Percentiles rank a stretch among this genome's conserved stretches.
Evolutionary conservation across 2,797 vertebrate genomes (phyloP).

Genomic region (Microctenopoma steveboyesi): DNA sequence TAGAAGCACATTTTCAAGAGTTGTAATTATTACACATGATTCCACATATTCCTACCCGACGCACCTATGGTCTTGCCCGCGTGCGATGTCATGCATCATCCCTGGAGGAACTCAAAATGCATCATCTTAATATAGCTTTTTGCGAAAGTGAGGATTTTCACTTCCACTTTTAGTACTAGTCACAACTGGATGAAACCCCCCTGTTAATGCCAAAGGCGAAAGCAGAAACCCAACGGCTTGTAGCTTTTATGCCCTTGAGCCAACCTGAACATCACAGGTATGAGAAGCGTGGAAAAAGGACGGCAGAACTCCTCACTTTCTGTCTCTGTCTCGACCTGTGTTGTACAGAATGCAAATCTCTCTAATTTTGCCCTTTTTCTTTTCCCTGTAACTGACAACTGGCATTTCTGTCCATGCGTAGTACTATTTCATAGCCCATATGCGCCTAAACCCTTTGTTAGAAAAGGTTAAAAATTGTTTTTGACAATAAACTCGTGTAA

Average conservation of each 20-base stretch:
- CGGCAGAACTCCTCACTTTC: background rate
- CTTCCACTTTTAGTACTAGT: background rate
- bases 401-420: constrained; percentile 34
- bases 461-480: constrained; percentile 51
- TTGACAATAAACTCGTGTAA: background rate
- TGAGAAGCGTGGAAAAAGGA: background rate
- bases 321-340: background rate
- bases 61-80: constrained; percentile 28
- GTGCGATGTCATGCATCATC: constrained; percentile 26
- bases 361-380: constrained; percentile 39
- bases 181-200: constrained; percentile 2
- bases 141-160: background rate
- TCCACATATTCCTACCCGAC: constrained; percentile 17
- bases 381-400: constrained; percentile 29
- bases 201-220: background rate
- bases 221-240: background rate
- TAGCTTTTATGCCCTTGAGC: background rate
- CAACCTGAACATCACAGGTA: background rate
- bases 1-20: constrained; percentile 32
- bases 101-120: constrained; percentile 30
- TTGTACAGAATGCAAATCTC: constrained; percentile 32
- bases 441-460: constrained; percentile 19
- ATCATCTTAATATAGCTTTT: constrained; percentile 28
- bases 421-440: constrained; percentile 14
- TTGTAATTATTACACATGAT: constrained; percentile 41